phyloP scores from a whole-genome alignment of 2,113 vertebrate species.

The Trochalopteron elliotii region DNA sequence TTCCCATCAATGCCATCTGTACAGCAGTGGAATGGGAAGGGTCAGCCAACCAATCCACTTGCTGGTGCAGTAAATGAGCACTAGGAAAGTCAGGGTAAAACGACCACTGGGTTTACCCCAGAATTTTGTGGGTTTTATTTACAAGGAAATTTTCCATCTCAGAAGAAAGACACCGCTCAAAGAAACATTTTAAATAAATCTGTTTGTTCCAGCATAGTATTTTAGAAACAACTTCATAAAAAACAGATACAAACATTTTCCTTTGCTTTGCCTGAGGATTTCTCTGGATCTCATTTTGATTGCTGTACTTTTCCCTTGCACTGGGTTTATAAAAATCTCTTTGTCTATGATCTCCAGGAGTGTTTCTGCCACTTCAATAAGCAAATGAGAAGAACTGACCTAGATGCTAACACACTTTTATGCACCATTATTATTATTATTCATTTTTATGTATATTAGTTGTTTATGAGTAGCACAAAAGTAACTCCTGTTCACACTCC shows the following conservation, averaged over 20 bases:
- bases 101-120: background rate
- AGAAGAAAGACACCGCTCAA: background rate
- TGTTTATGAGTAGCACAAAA: background rate
- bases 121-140: background rate
- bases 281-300: background rate
- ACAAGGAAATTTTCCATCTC: background rate
- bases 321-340: background rate
- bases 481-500: background rate
- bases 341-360: background rate
- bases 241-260: background rate
- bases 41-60: background rate
- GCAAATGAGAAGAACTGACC: background rate
- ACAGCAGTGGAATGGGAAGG: accelerated
- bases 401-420: background rate
- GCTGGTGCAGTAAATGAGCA: background rate
- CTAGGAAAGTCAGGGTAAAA: background rate
- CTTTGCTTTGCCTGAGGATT: background rate
- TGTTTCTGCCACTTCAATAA: background rate
- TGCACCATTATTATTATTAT: background rate
- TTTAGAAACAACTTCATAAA: background rate
- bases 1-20: background rate
- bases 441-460: background rate
- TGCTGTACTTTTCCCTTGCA: background rate
- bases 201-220: background rate
- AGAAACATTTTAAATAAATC: background rate